Evolutionary conservation across 2,113 vertebrate species (phyloP).

Genomic region (Peucedramus taeniatus): DNA sequence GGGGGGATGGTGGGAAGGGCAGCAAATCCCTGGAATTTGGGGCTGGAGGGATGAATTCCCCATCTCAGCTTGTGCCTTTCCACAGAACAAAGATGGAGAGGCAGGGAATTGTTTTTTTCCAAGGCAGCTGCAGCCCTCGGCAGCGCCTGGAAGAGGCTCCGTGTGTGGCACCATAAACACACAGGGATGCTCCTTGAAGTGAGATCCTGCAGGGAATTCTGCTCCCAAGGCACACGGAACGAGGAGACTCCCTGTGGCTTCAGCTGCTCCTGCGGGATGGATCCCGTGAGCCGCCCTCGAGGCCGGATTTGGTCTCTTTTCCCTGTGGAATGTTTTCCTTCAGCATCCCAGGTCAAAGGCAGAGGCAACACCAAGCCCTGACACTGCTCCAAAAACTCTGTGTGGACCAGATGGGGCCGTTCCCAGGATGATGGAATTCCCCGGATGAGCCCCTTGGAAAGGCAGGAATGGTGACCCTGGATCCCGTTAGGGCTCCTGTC

Average conservation of each 20-base stretch:
- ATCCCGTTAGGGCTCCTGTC: rapidly evolving
- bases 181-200: background rate
- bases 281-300: rapidly evolving
- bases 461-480: background rate
- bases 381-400: background rate
- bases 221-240: background rate
- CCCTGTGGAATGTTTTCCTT: background rate
- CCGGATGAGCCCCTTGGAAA: background rate
- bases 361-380: background rate
- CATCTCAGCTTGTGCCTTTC: background rate
- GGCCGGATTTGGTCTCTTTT: background rate
- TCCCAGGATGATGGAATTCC: background rate
- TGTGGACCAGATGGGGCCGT: rapidly evolving
- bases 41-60: background rate
- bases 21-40: background rate
- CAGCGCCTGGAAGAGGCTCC: background rate
- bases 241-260: background rate
- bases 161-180: background rate
- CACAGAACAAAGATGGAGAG: background rate
- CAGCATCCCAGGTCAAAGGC: background rate
- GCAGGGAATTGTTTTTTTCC: background rate
- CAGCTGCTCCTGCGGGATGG: background rate
- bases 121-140: background rate
- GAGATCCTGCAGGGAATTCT: background rate
- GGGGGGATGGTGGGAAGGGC: background rate